Evolutionary conservation across 2,888 invertebrate species (phyloP), one percentile per base, ranked within the genome.

Genomic region (Omphaloscelis lunosa): DNA sequence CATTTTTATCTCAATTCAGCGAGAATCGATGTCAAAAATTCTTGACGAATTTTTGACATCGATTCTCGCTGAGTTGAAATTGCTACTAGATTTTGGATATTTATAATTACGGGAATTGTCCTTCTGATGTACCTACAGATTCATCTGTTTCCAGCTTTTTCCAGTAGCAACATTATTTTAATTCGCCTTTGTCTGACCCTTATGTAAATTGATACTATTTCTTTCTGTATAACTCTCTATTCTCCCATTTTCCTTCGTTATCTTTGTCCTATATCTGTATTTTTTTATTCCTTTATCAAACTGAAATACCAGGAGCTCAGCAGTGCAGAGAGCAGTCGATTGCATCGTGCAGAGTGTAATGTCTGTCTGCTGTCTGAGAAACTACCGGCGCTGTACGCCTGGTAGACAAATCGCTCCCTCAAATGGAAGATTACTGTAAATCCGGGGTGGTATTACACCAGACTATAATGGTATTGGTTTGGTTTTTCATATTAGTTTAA

Each of bases 341-440:
- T 81, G 84, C 84, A 84, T 75, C 75, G 82, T 53, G 84, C 63
- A 72, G 77, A 80, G 84, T 81, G 75, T 84, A 81, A 84, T 81
- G 84, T 84, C 84, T 84, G 83, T 83, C 75, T 84, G 58, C 74
- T 77, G 75, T 72, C 81, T 77, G 84, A 84, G 84, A 81, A 84
- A 84, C 84, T 84, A 77, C 80, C 62, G 88, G 91, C 91, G 89
- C 92, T 91, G 93, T 95, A 92, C 92, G 93, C 94, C 95, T 93
- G 90, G 89, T 92, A 94, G 95, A 95, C 95, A 95, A 95, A 95
- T 95, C 95, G 94, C 94, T 93, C 91, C 91, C 93, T 94, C 95
- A 94, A 94, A 94, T 93, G 92, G 94, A 92, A 94, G 95, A 95
- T 95, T 95, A 95, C 94, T 93, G 93, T 89, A 89, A 91, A 89